Evolutionary conservation across 2,888 invertebrate species (phyloP), one percentile per base, ranked within the genome.

Genomic region (Mantis religiosa): DNA sequence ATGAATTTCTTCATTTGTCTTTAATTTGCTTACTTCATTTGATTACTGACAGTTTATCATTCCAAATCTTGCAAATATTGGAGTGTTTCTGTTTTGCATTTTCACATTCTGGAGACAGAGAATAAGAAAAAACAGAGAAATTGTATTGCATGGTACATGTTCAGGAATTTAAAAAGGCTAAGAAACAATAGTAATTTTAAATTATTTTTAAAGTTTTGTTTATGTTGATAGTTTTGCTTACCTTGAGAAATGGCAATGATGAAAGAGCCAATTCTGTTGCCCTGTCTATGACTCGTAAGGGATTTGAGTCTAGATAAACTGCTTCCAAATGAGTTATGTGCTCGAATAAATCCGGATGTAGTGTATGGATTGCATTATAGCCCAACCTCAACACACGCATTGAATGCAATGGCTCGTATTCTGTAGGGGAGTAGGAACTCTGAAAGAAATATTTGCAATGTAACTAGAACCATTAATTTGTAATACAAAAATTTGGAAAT

Each of bases 321-420:
- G 95, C 94, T 91, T 95, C 95, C 82, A 98, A 92, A 86, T 95
- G 94, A 0, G 95, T 94, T 6, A 96, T 93, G 92, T 98, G 97
- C 91, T 96, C 96, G 92, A 98, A 98, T 2, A 97, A 91, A 92
- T 97, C 96, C 87, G 94, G 94, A 91, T 96, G 92, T n/a, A 98
- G 92, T 0, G 95, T 95, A 91, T 97, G 96, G 0, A 98, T 92
- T 30, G 94, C 93, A 92, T 98, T 98, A 92, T 95, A 92, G 0
- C 96, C 96, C 90, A 98, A 93, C 91, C 95, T 94, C 28, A 97
- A 93, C 8, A 93, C 93, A 84, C 94, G 94, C 92, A 97, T 93
- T 0, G 94, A 93, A 28, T 92, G 92, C 28, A 96, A 92, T 0
- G 96, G 96, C 90, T 95, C 94, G 90, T 95, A 95, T 86, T 94